Conservation (phyloP, 2,888 invertebrate genomes). For the Drosophila anomalata region DNA sequence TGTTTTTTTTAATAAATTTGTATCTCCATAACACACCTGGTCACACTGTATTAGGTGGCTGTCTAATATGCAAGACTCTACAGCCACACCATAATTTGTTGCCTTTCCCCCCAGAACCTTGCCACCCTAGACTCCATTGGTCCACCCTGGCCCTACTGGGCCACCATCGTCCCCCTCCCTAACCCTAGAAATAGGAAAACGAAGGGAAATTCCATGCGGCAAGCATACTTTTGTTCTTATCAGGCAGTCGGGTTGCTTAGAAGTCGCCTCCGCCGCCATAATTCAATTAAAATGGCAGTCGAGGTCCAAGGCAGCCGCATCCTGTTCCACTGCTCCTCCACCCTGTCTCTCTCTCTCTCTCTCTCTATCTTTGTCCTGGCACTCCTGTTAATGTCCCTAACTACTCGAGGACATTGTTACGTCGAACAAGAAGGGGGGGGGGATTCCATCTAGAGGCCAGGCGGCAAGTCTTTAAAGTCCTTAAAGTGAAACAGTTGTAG, state of each 20-base stretch:
- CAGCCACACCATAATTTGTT: slow-evolving; percentile 1
- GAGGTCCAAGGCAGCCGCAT: slow-evolving; percentile 43
- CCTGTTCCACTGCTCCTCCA: slow-evolving; percentile 15
- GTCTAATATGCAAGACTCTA: slow-evolving; percentile 31
- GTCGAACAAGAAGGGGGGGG: too few relatives aligned
- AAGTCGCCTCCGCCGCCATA: slow-evolving; percentile 59
- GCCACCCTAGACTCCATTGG: not conserved
- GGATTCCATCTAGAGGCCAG: not conserved
- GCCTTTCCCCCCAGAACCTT: not conserved
- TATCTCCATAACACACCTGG: not conserved
- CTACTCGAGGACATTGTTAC: slow-evolving; percentile 20
- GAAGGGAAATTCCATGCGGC: slow-evolving; percentile 61
- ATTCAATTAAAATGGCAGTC: slow-evolving; percentile 72
- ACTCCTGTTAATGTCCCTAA: slow-evolving; percentile 2
- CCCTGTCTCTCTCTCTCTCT: not conserved
- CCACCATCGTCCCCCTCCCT: slow-evolving; percentile 26
- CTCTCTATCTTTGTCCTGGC: not conserved
- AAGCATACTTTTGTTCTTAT: slow-evolving; percentile 69
- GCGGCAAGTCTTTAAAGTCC: slow-evolving; percentile 28
- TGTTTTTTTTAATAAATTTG: not conserved
- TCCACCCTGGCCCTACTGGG: not conserved
- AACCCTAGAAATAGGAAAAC: slow-evolving; percentile 11
- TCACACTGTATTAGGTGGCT: slow-evolving; percentile 23
- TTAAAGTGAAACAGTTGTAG: slow-evolving; percentile 34
- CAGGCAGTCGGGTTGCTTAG: slow-evolving; percentile 61